phyloP scores from a whole-genome alignment of 2,888 invertebrate genomes.

The Alcis repandata region DNA sequence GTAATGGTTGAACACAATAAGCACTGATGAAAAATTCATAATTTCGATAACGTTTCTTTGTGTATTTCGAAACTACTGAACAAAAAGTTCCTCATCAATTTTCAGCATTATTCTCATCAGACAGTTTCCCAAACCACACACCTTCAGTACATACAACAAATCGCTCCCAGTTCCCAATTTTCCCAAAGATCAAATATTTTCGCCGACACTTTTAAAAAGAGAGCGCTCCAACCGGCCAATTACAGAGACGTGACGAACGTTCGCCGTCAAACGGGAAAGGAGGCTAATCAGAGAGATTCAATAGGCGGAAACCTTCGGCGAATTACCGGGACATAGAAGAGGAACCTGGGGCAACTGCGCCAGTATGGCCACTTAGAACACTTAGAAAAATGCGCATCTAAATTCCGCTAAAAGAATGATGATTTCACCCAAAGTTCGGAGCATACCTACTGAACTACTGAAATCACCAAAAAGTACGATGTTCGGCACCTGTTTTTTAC shows the following conservation, averaged over 20 bases:
- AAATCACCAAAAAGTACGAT: too few relatives aligned
- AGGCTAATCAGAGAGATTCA: conserved; percentile 85
- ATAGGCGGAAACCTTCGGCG: conserved; percentile 81
- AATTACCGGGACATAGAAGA: conserved; percentile 47
- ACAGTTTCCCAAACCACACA: neutral
- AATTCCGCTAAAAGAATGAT: too few relatives aligned
- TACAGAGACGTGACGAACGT: conserved; percentile 72
- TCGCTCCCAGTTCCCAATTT: conserved; percentile 1
- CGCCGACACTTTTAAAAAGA: conserved; percentile 68
- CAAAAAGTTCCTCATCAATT: too few relatives aligned
- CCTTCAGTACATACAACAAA: conserved; percentile 1
- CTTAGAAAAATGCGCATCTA: neutral
- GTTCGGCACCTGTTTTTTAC: too few relatives aligned
- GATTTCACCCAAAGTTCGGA: too few relatives aligned
- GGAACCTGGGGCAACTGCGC: neutral
- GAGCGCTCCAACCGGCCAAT: conserved; percentile 69
- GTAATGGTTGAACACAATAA: too few relatives aligned
- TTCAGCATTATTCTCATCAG: neutral
- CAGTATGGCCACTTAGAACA: conserved; percentile 14
- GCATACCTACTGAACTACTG: too few relatives aligned
- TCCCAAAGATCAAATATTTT: conserved; percentile 38
- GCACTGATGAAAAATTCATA: too few relatives aligned
- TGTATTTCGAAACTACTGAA: too few relatives aligned
- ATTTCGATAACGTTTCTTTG: too few relatives aligned
- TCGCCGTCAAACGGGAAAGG: conserved; percentile 82